Evolutionary conservation across 2,797 vertebrate genomes (phyloP).

Genomic region (Hyperoplus lanceolatus): DNA sequence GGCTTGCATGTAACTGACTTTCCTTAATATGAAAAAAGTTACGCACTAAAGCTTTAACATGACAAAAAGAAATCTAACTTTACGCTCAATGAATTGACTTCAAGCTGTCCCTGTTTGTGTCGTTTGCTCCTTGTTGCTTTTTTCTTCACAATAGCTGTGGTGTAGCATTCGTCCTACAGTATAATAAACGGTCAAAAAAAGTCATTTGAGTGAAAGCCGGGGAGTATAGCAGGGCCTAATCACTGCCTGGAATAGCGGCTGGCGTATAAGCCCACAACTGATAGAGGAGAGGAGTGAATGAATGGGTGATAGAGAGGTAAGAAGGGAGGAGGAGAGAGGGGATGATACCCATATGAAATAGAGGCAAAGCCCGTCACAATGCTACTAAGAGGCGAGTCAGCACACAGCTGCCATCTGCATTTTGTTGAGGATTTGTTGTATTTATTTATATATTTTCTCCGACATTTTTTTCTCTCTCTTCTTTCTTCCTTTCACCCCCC

Average conservation of each 20-base stretch:
- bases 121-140: not conserved
- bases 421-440: conserved; percentile 76
- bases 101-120: conserved; percentile 7
- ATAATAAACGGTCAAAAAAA: conserved; percentile 43
- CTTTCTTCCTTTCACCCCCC: conserved; percentile 62
- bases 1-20: no score
- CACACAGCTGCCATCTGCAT: conserved; percentile 72
- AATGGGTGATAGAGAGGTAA: conserved; percentile 74
- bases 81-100: not conserved
- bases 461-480: conserved; percentile 44
- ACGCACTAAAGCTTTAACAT: no score
- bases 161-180: not conserved
- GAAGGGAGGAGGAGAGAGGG: conserved; percentile 65
- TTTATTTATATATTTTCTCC: conserved; percentile 38
- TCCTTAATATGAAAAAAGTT: no score
- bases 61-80: no score
- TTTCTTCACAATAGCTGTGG: not conserved
- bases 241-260: conserved; percentile 41
- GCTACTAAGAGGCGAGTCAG: conserved; percentile 78
- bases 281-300: conserved; percentile 56
- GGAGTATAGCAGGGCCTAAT: conserved; percentile 51
- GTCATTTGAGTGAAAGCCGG: conserved; percentile 41
- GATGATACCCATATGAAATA: conserved; percentile 71
- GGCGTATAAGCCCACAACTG: conserved; percentile 34
- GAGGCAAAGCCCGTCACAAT: conserved; percentile 80